A percentile compares a stretch with the other conserved stretches of the same genome.
Evolutionary conservation across 2,113 vertebrate genomes (phyloP).

Genomic region (Cephalopholis sonnerati): DNA sequence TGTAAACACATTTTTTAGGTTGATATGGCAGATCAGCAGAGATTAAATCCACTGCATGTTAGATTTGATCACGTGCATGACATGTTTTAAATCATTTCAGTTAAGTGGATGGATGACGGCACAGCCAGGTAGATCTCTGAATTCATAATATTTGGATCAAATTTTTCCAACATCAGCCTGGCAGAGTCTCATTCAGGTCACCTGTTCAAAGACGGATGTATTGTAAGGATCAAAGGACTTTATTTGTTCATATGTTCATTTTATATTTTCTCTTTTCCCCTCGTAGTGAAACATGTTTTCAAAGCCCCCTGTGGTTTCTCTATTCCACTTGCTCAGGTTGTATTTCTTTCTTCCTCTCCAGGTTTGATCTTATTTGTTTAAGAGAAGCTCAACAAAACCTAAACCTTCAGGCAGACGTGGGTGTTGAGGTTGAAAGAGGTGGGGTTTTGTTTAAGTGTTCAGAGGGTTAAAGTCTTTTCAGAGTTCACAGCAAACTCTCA

Average conservation of each 20-base stretch:
- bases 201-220: not conserved
- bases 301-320: not conserved
- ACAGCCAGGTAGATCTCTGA: not conserved
- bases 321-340: not conserved
- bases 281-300: not conserved
- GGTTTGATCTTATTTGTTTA: slow-evolving; percentile 10
- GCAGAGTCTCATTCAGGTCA: not conserved
- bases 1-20: slow-evolving; percentile 14
- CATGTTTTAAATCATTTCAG: too few relatives aligned
- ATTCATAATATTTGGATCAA: not conserved
- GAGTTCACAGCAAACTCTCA: not conserved
- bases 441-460: slow-evolving; percentile 11
- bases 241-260: not conserved
- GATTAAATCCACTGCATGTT: not conserved
- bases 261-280: not conserved
- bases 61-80: not conserved
- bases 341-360: not conserved
- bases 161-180: not conserved
- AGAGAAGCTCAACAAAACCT: not conserved
- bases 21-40: not conserved
- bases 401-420: slow-evolving; percentile 16
- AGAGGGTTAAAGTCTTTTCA: slow-evolving; percentile 26
- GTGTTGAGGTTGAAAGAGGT: slow-evolving; percentile 11
- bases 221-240: not conserved
- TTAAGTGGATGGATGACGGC: not conserved